Evolutionary conservation across 2,888 invertebrate species (phyloP), one percentile per base, ranked within the genome.

Genomic region (Agrochola lota): DNA sequence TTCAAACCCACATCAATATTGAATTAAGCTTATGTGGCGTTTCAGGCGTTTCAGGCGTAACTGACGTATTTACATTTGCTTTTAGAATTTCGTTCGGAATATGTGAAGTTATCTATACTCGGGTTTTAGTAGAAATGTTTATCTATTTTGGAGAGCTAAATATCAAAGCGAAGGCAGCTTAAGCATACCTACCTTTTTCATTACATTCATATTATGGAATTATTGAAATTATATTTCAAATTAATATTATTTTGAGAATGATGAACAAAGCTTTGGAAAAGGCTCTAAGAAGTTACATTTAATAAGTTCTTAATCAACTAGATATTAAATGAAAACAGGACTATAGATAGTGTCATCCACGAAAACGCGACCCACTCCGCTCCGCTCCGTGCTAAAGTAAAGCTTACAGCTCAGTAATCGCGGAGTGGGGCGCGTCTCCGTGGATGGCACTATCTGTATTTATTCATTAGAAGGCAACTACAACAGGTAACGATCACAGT

Each of bases 1-100:
- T 80, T 84, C 69, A 80, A 80, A 76, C 78, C 71, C 71, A 79
- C 83, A 81, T 86, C 84, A 88, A 84, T 87, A 86, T 81, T 81
- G 84, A 77, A 87, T 77, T 74, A 80, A 81, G 84, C 74, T 76
- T 66, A 59, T 68, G 63, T 77, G 59, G 49, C 62, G n/a, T 80
- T 67, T 78, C 60, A 57, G 59, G 49, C 62, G n/a, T 80, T 67
- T 78, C 60, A 57, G 15, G 49, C 49, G 71, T 70, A 69, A 59
- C 82, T 74, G 67, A 68, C 49, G 74, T 85, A 70, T 64, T 80
- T 67, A 55, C 66, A 46, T 26, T 46, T 30, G 66, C 64, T 74
- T 78, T 74, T 73, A 62, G 73, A 76, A 67, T 70, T 80, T 52
- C 40, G 17, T 66, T 84, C 40, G 57, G 15, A 59, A 74, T 35